phyloP scores from a whole-genome alignment of 2,797 vertebrate species.

The Cichlasoma orientale region DNA sequence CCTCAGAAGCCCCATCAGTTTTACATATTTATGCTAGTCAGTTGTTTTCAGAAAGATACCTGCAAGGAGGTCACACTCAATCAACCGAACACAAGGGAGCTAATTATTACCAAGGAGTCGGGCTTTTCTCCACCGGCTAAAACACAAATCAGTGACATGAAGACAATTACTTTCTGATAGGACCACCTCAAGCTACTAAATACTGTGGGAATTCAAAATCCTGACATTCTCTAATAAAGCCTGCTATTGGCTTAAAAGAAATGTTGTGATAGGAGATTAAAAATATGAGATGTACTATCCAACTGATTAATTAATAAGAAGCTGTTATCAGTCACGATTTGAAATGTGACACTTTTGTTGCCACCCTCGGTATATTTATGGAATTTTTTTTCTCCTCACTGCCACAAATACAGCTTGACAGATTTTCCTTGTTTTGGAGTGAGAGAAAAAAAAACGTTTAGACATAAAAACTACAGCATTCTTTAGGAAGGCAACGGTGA shows the following conservation, averaged over 20 bases:
- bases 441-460: background rate
- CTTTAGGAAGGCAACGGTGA: background rate
- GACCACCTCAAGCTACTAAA: slow-evolving; percentile 31
- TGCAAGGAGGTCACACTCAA: slow-evolving; percentile 18
- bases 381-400: background rate
- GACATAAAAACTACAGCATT: background rate
- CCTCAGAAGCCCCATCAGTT: background rate
- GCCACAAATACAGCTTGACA: background rate
- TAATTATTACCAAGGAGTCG: slow-evolving; percentile 43
- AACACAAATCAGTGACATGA: slow-evolving; percentile 49
- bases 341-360: background rate
- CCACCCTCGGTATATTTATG: background rate
- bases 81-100: slow-evolving; percentile 33
- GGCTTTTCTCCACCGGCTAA: slow-evolving; percentile 28
- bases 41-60: slow-evolving; percentile 35
- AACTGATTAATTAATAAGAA: slow-evolving; percentile 12
- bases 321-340: background rate
- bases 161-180: slow-evolving; percentile 42
- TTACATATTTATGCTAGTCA: background rate
- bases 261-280: slow-evolving; percentile 5
- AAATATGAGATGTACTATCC: slow-evolving; percentile 2
- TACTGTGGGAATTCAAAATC: slow-evolving; percentile 29
- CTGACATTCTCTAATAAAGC: slow-evolving; percentile 22
- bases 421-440: background rate
- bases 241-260: slow-evolving; percentile 19